A percentile compares a stretch with the other conserved stretches of the same genome.
Conservation (phyloP, 35 echinoderm and acorn worm species). For the Ophioderma brevispina region DNA sequence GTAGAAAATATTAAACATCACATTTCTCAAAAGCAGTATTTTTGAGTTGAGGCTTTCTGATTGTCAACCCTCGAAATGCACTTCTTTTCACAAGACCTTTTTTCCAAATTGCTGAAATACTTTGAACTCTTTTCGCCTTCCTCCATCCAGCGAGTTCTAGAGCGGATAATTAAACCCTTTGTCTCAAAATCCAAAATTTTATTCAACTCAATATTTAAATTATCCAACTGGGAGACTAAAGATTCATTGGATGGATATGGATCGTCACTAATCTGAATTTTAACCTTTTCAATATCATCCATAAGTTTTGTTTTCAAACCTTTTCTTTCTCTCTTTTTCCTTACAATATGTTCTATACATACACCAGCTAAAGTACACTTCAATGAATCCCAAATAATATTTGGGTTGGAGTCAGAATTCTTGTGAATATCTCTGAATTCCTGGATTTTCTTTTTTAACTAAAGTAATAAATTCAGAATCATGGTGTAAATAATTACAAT, state of each 20-base stretch:
- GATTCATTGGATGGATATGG: not conserved
- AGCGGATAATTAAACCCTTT: not conserved
- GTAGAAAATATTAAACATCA: not conserved
- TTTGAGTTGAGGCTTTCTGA: too few relatives aligned
- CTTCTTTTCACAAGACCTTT: not conserved
- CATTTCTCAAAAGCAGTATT: too few relatives aligned
- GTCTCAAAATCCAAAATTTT: not conserved
- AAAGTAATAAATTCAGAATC: not conserved
- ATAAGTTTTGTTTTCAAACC: not conserved
- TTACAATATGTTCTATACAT: not conserved
- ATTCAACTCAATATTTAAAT: not conserved
- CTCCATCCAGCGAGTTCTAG: not conserved
- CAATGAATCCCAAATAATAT: not conserved
- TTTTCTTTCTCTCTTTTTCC: not conserved
- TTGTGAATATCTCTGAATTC: not conserved
- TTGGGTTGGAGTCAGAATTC: not conserved
- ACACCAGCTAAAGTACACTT: not conserved
- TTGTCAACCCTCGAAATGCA: not conserved
- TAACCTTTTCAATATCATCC: not conserved
- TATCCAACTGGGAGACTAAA: not conserved
- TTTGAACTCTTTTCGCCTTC: not conserved
- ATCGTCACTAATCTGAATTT: not conserved
- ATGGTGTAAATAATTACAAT: not conserved
- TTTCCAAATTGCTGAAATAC: slow-evolving; percentile 3
- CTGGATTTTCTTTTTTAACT: not conserved